Evolutionary conservation across 2,888 invertebrate genomes (phyloP).

Genomic region (Ophonus ardosiacus): DNA sequence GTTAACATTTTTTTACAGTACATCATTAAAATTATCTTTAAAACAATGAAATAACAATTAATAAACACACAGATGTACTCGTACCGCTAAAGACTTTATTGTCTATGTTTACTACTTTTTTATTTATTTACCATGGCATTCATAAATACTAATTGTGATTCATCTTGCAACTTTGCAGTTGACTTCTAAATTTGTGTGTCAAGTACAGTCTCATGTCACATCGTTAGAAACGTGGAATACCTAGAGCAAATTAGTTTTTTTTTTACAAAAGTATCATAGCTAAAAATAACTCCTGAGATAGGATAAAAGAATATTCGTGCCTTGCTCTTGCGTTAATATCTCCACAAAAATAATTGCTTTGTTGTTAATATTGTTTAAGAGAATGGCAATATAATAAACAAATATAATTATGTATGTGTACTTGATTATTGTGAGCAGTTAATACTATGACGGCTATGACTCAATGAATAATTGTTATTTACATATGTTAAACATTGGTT

Average conservation of each 20-base stretch:
- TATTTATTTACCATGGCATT: not conserved
- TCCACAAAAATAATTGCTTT: not conserved
- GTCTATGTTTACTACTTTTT: not conserved
- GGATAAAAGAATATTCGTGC: not conserved
- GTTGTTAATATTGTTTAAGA: not conserved
- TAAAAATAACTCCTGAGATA: conserved; percentile 1
- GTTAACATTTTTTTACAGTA: not conserved
- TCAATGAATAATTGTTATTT: too few species aligned
- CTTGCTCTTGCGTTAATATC: not conserved
- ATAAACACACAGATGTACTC: not conserved
- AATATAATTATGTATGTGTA: too few species aligned
- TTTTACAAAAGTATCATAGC: not conserved
- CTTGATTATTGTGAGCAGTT: too few species aligned
- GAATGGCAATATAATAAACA: too few species aligned
- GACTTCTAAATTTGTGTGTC: conserved; percentile 56
- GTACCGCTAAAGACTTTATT: not conserved
- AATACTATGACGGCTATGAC: too few species aligned
- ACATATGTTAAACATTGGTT: too few species aligned
- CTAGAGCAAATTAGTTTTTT: conserved; percentile 11
- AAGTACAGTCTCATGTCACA: conserved; percentile 53
- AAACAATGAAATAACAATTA: not conserved
- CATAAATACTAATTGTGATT: conserved; percentile 35
- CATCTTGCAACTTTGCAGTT: conserved; percentile 11
- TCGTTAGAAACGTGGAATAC: not conserved
- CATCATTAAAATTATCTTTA: not conserved